Conservation (phyloP, 2,888 invertebrate species). For the Drosophila engyochracea region DNA sequence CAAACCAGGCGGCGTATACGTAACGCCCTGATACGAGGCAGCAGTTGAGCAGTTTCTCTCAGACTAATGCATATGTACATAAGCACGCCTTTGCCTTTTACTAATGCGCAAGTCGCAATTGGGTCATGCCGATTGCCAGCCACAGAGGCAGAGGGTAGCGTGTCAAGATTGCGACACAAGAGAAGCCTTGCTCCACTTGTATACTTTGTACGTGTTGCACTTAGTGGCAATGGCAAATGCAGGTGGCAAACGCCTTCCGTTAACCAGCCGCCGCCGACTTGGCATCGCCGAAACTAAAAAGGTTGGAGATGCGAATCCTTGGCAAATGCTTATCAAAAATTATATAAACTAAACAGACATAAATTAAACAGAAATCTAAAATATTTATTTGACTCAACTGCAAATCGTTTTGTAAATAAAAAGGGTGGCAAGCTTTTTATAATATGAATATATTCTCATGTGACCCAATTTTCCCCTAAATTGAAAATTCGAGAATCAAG, state of each 20-base stretch:
- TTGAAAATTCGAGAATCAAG: neutral
- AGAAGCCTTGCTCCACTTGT: conserved; percentile 54
- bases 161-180: conserved; percentile 56
- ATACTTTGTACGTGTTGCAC: conserved; percentile 11
- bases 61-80: conserved; percentile 29
- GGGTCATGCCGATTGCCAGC: conserved; percentile 57
- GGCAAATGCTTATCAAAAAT: neutral
- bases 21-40: conserved; percentile 46
- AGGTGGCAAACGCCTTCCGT: conserved; percentile 24
- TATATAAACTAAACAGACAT: neutral
- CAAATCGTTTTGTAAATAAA: neutral
- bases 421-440: neutral
- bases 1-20: conserved; percentile 64
- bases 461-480: neutral
- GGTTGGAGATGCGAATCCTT: conserved; percentile 2
- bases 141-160: conserved; percentile 2
- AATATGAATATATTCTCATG: neutral
- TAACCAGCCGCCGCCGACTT: conserved; percentile 20
- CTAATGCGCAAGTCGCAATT: conserved; percentile 49
- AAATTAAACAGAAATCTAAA: neutral
- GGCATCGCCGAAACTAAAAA: conserved; percentile 2
- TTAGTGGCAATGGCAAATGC: conserved; percentile 16
- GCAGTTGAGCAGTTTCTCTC: conserved; percentile 7
- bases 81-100: conserved; percentile 32
- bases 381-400: neutral